Percentiles rank a stretch among this genome's conserved stretches.
Evolutionary conservation across 2,888 invertebrate genomes (phyloP).

Genomic region (Tachina lurida): DNA sequence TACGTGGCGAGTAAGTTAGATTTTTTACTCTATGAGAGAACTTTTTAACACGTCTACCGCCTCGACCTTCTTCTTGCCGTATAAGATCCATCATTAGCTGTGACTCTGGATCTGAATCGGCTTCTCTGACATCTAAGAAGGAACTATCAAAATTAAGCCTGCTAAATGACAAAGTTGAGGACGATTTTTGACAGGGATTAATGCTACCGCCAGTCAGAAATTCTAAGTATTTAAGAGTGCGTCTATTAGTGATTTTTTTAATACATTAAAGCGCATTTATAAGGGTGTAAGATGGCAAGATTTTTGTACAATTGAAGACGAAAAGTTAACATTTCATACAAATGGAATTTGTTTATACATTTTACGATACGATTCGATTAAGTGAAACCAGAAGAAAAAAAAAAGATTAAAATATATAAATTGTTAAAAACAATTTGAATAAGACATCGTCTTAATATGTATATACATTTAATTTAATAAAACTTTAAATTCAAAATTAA

Average conservation of each 20-base stretch:
- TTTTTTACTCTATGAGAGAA: constrained; percentile 86
- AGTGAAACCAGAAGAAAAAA: constrained; percentile 63
- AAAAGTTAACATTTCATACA: constrained; percentile 23
- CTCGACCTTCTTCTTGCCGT: constrained; percentile 86
- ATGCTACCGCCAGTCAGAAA: constrained; percentile 84
- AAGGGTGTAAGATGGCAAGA: constrained; percentile 1
- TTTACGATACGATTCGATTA: constrained; percentile 60
- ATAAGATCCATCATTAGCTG: constrained; percentile 81
- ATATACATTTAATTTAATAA: too few relatives aligned
- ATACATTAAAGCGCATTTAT: constrained; percentile 28
- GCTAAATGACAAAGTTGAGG: constrained; percentile 69
- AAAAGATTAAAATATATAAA: constrained; percentile 27
- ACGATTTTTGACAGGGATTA: constrained; percentile 59
- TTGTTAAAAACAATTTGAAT: background rate
- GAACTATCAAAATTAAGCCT: constrained; percentile 69
- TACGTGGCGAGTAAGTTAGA: constrained; percentile 85
- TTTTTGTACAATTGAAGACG: constrained; percentile 2
- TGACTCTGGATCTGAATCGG: constrained; percentile 78
- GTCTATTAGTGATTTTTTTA: constrained; percentile 73
- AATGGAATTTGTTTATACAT: constrained; percentile 43
- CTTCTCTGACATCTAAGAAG: constrained; percentile 67
- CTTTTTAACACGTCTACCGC: constrained; percentile 83
- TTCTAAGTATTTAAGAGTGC: constrained; percentile 85
- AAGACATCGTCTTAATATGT: background rate
- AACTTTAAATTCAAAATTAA: too few relatives aligned